These are phyloP conservation scores for Sceliomorpha sp. DNA, from an alignment of 2,888 invertebrate species.

Conservation along the genomic window DNA sequence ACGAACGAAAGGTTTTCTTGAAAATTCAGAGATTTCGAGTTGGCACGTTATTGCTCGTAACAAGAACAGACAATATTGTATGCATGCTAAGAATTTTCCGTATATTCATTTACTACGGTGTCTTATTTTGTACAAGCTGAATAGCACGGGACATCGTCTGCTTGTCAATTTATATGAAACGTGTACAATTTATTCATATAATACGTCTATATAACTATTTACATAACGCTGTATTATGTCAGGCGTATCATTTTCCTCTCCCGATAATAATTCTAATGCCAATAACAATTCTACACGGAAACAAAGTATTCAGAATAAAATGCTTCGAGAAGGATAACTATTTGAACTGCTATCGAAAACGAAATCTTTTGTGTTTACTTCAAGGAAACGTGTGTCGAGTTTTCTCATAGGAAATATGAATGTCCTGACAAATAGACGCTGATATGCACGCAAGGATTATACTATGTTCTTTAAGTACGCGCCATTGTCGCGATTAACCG, in stretches of 20 bases:
- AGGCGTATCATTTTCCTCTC: no score
- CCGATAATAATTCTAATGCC: no score
- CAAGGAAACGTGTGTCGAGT: no score
- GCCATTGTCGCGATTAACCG: slow-evolving; percentile 58
- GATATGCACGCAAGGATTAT: slow-evolving; percentile 45
- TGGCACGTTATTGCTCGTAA: slow-evolving; percentile 52
- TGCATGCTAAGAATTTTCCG: slow-evolving; percentile 37
- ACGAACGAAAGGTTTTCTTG: slow-evolving; percentile 16
- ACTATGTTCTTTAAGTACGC: slow-evolving; percentile 73
- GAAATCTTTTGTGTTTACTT: no score
- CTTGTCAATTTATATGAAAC: slow-evolving; percentile 24
- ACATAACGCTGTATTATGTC: slow-evolving; percentile 22
- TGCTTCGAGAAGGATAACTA: no score
- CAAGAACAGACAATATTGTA: slow-evolving; percentile 41
- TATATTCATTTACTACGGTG: slow-evolving; percentile 29
- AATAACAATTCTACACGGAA: no score
- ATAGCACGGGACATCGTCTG: slow-evolving; percentile 46
- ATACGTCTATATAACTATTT: slow-evolving; percentile 43
- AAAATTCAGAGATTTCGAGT: slow-evolving; percentile 31
- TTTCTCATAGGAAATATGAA: background rate
- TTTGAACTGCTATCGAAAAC: no score
- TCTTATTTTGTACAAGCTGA: slow-evolving; percentile 60
- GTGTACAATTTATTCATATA: slow-evolving; percentile 17
- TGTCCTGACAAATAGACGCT: slow-evolving; percentile 30
- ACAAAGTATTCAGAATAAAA: no score